Base-by-base conservation (phyloP, 2,797 vertebrate genomes). In the Manis pentadactyla region DNA sequence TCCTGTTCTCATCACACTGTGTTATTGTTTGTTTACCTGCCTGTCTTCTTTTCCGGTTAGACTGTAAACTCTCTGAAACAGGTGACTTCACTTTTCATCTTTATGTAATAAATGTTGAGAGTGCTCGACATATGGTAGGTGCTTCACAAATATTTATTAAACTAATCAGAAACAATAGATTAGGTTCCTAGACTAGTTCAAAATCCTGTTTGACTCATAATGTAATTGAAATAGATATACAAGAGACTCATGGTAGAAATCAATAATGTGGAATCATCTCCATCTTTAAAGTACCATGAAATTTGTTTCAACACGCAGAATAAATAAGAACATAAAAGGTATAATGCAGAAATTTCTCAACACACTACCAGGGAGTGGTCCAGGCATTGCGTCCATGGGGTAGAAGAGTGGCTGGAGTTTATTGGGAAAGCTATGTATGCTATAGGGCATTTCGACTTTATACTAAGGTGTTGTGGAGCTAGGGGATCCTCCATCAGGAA, bases 51-150 rank as follows among this genome's bases (percentile, higher is more conserved):
- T 91, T 87, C 46, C 34, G 91, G 59, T n/a, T 88, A 90, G 89
- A 77, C 39, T 61, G 68, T 92, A 66, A 93, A 69, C 59, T 87
- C 94, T n/a, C 64, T 87, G 83, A 93, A 94, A 83, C 46, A 34
- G 77, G 77, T 77, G 55, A 84, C 90, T 92, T 95, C 39, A 90
- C 57, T 94, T 90, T 96, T 90, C 46, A 95, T 95, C 90, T 91
- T 95, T 96, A 91, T 84, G 42, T 66, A 91, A 83, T 94, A 87
- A 96, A 96, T 86, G n/a, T 81, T 55, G 11, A 92, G 77, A 93
- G 68, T 79, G 46, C 31, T 19, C 88, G 71, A 92, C 51, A 57
- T 88, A 78, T 66, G 46, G 69, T 83, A 93, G 34, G 27, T 95
- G 37, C 19, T 49, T 93, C 86, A 86, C 90, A 96, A 82, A 97